Base-by-base conservation (phyloP, 2,113 vertebrate species). In the Noctilio leporinus region DNA sequence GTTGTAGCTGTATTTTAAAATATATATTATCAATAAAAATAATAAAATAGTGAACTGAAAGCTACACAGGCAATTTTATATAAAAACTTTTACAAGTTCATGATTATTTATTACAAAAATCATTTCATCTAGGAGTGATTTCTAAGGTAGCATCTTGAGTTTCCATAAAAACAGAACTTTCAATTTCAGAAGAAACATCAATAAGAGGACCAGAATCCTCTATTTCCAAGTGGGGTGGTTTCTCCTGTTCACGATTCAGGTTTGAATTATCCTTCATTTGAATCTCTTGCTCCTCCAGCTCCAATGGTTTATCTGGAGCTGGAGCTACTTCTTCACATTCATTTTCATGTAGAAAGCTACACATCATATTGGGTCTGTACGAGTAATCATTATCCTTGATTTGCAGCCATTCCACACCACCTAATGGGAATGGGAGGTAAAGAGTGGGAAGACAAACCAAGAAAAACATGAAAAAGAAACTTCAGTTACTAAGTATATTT, bases 311-410 rank as follows among this genome's bases (percentile, higher is more conserved):
- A 45, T 98, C 98, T 35, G 97, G 89, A 40, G 97, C 96, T 33
- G 97, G 88, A 94, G 81, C 95, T 26, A 84, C 97, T 14, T 99
- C 98, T 33, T 97, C 98, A 70, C 98, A 98, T 81, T 98, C 98
- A 87, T 98, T 98, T 96, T 98, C 98, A 92, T 98, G 98, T 7
- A 98, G 94, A 91, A 99, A 98, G 81, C 95, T 98, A 97, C 98
- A 99, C 26, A 98, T 98, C 76, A 96, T 97, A 47, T 98, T 98
- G 16, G 96, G 98, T 97, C 98, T 98, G 62, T 98, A 97, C 69
- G 97, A 97, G 90, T 98, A 98, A 57, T 98, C 98, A 83, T 97
- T 98, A 45, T 99, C 99, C 94, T 98, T 98, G 93, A 99, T 98
- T 75, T 98, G 98, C 40, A 99, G 97, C 98, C 98, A 98, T 87